Evolutionary conservation across 2,888 invertebrate species (phyloP).

Genomic region (Drosophila acutilabella): DNA sequence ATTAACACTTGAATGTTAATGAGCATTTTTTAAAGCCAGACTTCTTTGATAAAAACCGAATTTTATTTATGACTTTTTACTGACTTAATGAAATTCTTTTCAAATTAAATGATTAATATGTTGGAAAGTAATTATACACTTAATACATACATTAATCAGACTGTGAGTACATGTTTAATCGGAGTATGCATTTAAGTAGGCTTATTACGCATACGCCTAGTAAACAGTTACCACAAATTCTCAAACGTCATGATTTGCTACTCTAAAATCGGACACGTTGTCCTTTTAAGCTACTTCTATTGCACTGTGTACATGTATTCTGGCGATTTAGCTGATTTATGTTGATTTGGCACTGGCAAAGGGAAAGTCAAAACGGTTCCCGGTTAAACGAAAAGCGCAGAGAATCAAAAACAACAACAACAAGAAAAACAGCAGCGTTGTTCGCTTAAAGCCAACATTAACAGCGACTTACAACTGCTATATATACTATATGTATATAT

Average conservation of each 20-base stretch:
- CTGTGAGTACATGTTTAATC: not conserved
- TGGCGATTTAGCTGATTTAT: constrained; percentile 80
- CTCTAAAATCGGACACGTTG: not conserved
- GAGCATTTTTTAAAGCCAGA: too few relatives aligned
- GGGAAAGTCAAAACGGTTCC: constrained; percentile 57
- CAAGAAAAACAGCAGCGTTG: constrained; percentile 44
- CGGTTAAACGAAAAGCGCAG: constrained; percentile 52
- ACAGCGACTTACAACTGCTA: constrained; percentile 43
- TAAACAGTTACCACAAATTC: constrained; percentile 26
- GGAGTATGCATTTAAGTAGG: not conserved
- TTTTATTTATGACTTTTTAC: not conserved
- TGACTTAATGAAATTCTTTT: too few relatives aligned
- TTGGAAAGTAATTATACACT: not conserved
- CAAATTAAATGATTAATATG: not conserved
- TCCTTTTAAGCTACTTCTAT: constrained; percentile 1
- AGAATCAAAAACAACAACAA: constrained; percentile 22
- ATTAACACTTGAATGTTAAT: not conserved
- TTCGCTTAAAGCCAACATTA: constrained; percentile 72
- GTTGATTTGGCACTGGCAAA: constrained; percentile 58
- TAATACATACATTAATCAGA: not conserved
- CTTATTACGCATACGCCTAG: constrained; percentile 15
- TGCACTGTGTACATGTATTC: constrained; percentile 58
- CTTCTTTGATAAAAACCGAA: not conserved
- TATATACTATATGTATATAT: constrained; percentile 9
- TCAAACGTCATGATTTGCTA: constrained; percentile 33